Percentiles rank a stretch among this genome's conserved stretches.
Conservation (phyloP, 2,888 invertebrate genomes). For the Coelinius sp. region DNA sequence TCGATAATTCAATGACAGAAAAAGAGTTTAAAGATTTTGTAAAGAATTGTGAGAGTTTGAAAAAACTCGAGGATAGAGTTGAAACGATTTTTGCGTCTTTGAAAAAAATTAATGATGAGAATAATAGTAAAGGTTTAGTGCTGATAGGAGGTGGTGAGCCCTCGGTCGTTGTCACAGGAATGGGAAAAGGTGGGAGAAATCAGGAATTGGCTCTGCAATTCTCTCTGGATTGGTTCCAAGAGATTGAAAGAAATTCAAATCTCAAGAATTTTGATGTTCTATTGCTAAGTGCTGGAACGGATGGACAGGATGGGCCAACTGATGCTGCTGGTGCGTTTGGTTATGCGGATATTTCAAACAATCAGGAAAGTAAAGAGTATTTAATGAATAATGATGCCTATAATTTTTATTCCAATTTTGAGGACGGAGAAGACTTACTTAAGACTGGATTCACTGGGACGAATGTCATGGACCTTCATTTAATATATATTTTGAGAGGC, state of each 20-base stretch:
- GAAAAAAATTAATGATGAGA: constrained; percentile 27
- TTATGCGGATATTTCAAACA: constrained; percentile 73
- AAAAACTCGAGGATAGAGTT: constrained; percentile 58
- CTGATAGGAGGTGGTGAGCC: constrained; percentile 93
- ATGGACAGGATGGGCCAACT: constrained; percentile 98
- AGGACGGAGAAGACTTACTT: constrained; percentile 79
- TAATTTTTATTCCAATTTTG: constrained; percentile 17
- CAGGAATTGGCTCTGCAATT: constrained; percentile 93
- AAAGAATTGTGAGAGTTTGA: constrained; percentile 57
- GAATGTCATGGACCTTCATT: constrained; percentile 98
- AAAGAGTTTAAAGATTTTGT: constrained; percentile 56
- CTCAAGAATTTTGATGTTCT: constrained; percentile 72
- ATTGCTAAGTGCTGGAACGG: constrained; percentile 91
- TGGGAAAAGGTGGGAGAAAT: constrained; percentile 92
- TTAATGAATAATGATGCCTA: constrained; percentile 18
- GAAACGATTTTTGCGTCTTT: constrained; percentile 55
- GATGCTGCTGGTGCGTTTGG: constrained; percentile 93
- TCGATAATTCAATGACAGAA: constrained; percentile 52
- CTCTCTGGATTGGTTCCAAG: constrained; percentile 72
- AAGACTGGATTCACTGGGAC: constrained; percentile 94
- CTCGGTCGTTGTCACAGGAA: constrained; percentile 85
- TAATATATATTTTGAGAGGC: constrained; percentile 65
- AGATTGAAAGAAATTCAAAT: constrained; percentile 60
- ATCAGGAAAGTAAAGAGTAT: background rate
- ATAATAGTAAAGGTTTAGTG: constrained; percentile 72